A percentile compares a stretch with the other conserved stretches of the same genome.
Conservation (phyloP, 2,888 invertebrate genomes). For the Amphipoea lucens region DNA sequence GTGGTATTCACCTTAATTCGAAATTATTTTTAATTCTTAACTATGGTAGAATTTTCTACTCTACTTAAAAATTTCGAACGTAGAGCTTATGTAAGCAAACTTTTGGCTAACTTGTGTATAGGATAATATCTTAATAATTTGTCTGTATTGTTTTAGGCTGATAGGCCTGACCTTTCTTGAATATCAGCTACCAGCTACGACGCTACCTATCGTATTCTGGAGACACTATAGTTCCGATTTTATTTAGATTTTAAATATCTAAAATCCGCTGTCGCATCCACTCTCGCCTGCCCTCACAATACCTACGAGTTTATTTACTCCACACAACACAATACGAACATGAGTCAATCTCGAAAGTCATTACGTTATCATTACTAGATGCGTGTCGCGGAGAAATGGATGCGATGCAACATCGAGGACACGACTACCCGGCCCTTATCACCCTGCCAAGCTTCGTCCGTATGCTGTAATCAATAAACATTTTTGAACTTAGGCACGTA, state of each 20-base stretch:
- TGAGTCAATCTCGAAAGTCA: constrained; percentile 86
- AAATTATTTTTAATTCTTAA: no score
- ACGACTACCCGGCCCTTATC: constrained; percentile 74
- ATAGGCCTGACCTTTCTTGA: no score
- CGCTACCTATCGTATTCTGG: background rate
- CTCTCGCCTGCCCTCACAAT: constrained; percentile 41
- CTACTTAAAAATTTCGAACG: no score
- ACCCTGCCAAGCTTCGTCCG: constrained; percentile 76
- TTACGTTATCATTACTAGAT: constrained; percentile 83
- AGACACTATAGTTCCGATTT: background rate
- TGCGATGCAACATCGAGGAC: constrained; percentile 75
- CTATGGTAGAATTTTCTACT: no score
- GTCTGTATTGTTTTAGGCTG: no score
- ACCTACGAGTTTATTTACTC: constrained; percentile 76
- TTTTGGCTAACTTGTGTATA: no score
- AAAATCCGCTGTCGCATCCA: constrained; percentile 42
- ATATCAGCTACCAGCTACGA: no score
- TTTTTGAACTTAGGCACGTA: constrained; percentile 81
- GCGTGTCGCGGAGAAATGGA: constrained; percentile 81
- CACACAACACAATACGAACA: constrained; percentile 78
- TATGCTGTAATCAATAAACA: constrained; percentile 82
- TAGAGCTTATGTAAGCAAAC: no score
- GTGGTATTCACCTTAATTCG: no score
- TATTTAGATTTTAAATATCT: no score
- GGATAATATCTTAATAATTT: no score